Evolutionary conservation across 1,140 invertebrate genomes (phyloP), one percentile per base, ranked within the genome.

Genomic region (Aradophagus sp.): DNA sequence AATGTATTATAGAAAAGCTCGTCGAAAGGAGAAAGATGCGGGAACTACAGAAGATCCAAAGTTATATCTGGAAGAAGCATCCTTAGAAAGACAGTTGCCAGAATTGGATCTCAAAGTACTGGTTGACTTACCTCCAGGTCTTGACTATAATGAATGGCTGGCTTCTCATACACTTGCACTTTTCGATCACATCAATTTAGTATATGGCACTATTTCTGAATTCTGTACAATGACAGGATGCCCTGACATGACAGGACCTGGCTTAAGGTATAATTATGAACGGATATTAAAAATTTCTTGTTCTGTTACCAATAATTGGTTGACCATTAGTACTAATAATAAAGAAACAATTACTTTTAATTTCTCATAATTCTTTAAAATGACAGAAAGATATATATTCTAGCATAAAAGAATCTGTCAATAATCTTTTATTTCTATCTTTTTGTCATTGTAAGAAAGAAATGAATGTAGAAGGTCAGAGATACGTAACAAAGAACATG

Each of bases 131-230:
- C 97, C 97, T 73, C 90, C 92, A 65, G 95, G 95, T 67, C 89
- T 99, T 80, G 96, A 98, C 86, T 95, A 96, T 87, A 97, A 98
- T 87, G 97, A 99, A 89, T 99, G 97, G 97, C 91, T 99, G 70
- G 97, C 97, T 55, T 98, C 96, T 70, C 97, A 99, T 84, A 98
- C 97, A 45, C 91, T 98, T 84, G 94, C 96, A 88, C 95, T 98
- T 84, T 99, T 98, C 86, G 96, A 99, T 84, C 96, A 99, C 87
- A 95, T 98, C 71, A 99, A 98, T 88, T 89, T 98, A 86, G 90
- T 99, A 75, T 99, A 98, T 89, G 97, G 97, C 82, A 95, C 96
- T 56, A 93, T 99, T 87, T 97, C 95, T 74, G 97, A 99, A 90
- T 98, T 96, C 90, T 99, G 97, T 90, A 98, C 96, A 67, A 90